Evolutionary conservation across 2,113 vertebrate genomes (phyloP), one percentile per base, ranked within the genome.

Genomic region (Heptranchias perlo): DNA sequence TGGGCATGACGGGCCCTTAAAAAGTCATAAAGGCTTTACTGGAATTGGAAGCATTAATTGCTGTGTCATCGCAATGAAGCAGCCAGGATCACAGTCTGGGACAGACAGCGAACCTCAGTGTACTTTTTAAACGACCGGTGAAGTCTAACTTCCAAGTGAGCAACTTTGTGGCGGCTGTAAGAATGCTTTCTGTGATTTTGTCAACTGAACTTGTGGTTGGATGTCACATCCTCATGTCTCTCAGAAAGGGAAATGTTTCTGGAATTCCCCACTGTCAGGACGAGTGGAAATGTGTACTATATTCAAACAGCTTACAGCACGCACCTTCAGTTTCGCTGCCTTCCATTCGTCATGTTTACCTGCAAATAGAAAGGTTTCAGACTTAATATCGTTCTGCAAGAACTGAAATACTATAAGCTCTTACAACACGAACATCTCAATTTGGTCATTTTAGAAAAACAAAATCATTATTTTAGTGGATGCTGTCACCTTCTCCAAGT

Each of bases 331-430:
- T 94, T 98, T 99, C 0, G 98, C 96, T 21, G 98, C 98, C 97
- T 99, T 99, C 98, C 99, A 97, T 69, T 98, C 98, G 10, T 98
- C 96, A 0, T 97, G 97, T 11, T 98, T 98, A 69, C 97, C 99
- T 99, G 96, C 39, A 39, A 96, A 49, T 18, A 69, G 39, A 86
- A n/a, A 49, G 54, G 89, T 73, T 44, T 25, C 54, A 18, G 31
- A 3, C 39, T 96, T 73, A 73, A 44, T 4, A 35, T 28, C 25
- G 11, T 82, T 39, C 78, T 35, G 13, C 52, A 54, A 86, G 39
- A 54, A 54, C 23, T 28, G 11, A 89, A 52, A 58, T 28, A 89
- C 25, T 23, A 25, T 13, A n/a, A 39, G 76, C 35, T 3, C 0
- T 62, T 21, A 89, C 25, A 61, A 31, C 54, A 92, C 89, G n/a